Percentiles rank a stretch among this genome's conserved stretches.
Conservation (phyloP, 2,797 vertebrate species). For the Lateolabrax maculatus region DNA sequence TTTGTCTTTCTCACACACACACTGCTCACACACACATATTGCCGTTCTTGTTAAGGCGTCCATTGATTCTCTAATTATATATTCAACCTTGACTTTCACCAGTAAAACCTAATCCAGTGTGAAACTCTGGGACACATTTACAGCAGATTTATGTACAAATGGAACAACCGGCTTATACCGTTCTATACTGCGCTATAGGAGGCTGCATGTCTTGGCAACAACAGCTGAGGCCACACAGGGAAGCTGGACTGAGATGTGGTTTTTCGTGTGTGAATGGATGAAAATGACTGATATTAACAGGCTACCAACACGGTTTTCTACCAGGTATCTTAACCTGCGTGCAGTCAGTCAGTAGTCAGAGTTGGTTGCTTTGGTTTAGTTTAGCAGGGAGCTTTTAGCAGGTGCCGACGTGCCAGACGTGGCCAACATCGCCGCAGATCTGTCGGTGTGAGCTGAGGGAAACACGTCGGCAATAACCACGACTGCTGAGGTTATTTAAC, state of each 20-base stretch:
- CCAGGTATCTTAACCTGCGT: background rate
- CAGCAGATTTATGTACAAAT: slow-evolving; percentile 1
- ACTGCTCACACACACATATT: background rate
- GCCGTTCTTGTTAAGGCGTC: background rate
- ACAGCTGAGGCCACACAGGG: slow-evolving; percentile 51
- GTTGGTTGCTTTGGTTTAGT: background rate
- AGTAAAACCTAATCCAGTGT: slow-evolving; percentile 49
- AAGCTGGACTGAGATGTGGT: background rate
- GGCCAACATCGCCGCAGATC: background rate
- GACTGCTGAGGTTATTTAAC: background rate
- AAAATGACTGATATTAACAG: background rate
- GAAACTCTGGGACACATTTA: slow-evolving; percentile 34
- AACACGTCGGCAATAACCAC: background rate
- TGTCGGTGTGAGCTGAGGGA: background rate
- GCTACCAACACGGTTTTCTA: background rate
- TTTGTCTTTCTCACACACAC: background rate
- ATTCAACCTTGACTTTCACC: slow-evolving; percentile 3
- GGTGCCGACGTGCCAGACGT: background rate
- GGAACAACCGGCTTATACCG: background rate
- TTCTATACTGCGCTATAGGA: slow-evolving; percentile 7
- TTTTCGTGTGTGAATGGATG: background rate
- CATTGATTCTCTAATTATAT: slow-evolving; percentile 23
- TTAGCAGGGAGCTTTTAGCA: background rate
- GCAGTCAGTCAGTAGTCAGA: background rate
- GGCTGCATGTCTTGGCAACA: background rate